Conservation (phyloP, 2,797 vertebrate species). For the Trichosurus vulpecula region DNA sequence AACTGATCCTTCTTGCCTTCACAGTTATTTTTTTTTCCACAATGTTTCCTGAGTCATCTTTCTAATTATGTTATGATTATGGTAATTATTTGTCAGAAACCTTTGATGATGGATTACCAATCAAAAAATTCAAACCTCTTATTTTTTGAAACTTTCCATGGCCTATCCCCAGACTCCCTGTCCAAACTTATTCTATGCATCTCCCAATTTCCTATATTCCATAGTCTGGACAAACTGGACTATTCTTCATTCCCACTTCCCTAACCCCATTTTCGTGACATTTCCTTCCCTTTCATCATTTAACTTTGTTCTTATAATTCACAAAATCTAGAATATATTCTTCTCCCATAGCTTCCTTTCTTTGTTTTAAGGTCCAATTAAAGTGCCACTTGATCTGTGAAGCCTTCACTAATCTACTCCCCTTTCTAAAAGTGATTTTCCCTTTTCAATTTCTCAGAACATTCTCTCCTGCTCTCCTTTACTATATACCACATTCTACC, state of each 20-base stretch:
- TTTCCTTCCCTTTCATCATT: background rate
- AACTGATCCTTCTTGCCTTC: background rate
- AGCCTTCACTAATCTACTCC: background rate
- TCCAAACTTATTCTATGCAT: background rate
- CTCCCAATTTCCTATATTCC: background rate
- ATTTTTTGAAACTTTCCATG: background rate
- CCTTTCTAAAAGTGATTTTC: background rate
- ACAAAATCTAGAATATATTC: background rate
- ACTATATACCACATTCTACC: background rate
- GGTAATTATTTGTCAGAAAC: background rate
- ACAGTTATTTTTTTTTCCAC: background rate
- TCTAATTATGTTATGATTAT: background rate
- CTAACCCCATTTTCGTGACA: background rate
- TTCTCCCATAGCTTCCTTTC: background rate
- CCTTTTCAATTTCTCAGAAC: background rate
- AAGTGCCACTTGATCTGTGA: background rate
- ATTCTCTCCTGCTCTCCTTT: background rate
- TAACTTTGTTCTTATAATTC: background rate
- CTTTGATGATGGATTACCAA: background rate
- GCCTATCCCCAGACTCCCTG: background rate
- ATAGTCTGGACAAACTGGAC: background rate
- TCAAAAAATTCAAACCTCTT: background rate
- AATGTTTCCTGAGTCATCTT: background rate
- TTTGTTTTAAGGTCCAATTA: background rate
- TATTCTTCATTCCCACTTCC: background rate